phyloP scores from a whole-genome alignment of 2,113 vertebrate genomes.

The Xiphophorus maculatus region DNA sequence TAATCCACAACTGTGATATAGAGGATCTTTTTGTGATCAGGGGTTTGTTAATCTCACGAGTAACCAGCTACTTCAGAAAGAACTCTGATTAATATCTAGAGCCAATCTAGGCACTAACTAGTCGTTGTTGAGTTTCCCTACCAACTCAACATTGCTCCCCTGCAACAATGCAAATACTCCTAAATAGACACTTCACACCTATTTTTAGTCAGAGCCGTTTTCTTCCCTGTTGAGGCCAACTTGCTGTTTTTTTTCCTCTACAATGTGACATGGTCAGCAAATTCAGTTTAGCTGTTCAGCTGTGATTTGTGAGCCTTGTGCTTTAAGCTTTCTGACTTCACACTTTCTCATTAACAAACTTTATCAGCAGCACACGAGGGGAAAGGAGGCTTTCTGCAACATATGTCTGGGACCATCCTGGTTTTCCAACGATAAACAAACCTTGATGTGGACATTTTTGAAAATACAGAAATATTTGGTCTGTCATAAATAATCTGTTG shows the following conservation, averaged over 20 bases:
- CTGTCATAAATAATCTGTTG: conserved; percentile 32
- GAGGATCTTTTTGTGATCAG: not conserved
- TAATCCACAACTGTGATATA: not conserved
- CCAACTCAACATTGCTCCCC: not conserved
- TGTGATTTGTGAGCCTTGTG: not conserved
- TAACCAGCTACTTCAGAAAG: not conserved
- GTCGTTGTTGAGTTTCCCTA: not conserved
- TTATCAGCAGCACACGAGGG: not conserved
- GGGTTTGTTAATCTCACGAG: not conserved
- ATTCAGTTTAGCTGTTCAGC: not conserved
- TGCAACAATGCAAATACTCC: not conserved
- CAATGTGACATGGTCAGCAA: not conserved
- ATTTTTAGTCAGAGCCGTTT: not conserved
- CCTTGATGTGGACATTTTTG: not conserved
- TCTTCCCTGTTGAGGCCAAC: not conserved
- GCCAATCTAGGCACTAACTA: not conserved
- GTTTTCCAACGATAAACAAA: not conserved
- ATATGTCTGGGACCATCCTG: not conserved
- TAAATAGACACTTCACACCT: not conserved
- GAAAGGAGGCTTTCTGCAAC: not conserved
- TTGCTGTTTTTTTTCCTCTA: not conserved
- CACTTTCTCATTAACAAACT: not conserved
- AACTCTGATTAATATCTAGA: not conserved
- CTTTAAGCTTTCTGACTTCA: not conserved
- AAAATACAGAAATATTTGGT: conserved; percentile 8